Conservation (phyloP, 1,140 invertebrate species). For the Neodiprion fabricii region DNA sequence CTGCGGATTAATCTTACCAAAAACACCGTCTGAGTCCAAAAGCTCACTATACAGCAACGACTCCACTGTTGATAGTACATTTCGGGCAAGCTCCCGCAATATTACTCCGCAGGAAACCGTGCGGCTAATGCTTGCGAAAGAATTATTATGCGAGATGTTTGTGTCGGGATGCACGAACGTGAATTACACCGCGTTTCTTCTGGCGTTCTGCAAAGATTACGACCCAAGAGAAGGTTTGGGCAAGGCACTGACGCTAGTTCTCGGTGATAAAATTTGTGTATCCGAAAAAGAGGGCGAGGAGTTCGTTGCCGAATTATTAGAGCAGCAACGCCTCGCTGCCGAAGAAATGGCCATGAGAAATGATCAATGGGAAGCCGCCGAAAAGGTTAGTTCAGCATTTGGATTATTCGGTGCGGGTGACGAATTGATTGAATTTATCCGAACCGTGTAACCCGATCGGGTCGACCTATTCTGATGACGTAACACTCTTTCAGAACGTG, state of each 20-base stretch:
- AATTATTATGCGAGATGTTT: slow-evolving; percentile 65
- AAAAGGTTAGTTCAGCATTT: neutral
- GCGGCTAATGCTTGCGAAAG: slow-evolving; percentile 56
- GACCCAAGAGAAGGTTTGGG: slow-evolving; percentile 63
- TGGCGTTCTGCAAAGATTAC: slow-evolving; percentile 66
- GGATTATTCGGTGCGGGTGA: too few relatives aligned
- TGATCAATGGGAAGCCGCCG: slow-evolving; percentile 1
- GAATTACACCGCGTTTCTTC: slow-evolving; percentile 66
- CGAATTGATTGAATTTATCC: too few relatives aligned
- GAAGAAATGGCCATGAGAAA: neutral
- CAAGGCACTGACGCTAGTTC: slow-evolving; percentile 62
- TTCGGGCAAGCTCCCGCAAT: neutral
- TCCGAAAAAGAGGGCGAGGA: slow-evolving; percentile 56
- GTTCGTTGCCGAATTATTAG: slow-evolving; percentile 28
- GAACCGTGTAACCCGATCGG: too few relatives aligned
- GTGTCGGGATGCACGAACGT: slow-evolving; percentile 52
- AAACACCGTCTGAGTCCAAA: neutral
- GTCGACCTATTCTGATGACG: too few relatives aligned
- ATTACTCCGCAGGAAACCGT: slow-evolving; percentile 34
- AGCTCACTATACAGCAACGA: neutral
- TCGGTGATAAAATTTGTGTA: slow-evolving; percentile 63
- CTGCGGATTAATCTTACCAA: neutral
- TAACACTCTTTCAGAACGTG: too few relatives aligned
- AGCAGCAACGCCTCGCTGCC: slow-evolving; percentile 13
- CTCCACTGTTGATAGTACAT: neutral